These are phyloP conservation scores for Holocentrus rufus DNA, from an alignment of 2,797 vertebrate genomes.

Conservation along the genomic window DNA sequence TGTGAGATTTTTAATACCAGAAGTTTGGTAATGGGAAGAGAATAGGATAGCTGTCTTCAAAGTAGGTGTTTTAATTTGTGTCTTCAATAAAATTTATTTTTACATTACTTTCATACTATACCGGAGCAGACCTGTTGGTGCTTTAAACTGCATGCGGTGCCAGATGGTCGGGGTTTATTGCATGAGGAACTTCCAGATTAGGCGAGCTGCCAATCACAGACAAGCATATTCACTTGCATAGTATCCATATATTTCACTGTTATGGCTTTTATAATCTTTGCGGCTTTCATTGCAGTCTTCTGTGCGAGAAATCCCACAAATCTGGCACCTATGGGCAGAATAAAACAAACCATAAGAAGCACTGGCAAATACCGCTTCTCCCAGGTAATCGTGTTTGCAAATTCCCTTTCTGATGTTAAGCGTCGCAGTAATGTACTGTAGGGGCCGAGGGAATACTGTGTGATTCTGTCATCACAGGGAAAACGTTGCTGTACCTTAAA, in stretches of 20 bases:
- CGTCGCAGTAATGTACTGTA: not conserved
- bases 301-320: not conserved
- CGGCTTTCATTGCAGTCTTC: not conserved
- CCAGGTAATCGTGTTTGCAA: not conserved
- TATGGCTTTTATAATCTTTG: not conserved
- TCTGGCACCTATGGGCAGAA: not conserved
- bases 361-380: constrained; percentile 5
- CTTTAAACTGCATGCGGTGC: not conserved
- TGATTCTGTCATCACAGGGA: not conserved
- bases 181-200: not conserved
- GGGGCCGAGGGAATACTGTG: not conserved
- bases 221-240: constrained; percentile 3
- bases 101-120: no score
- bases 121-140: not conserved
- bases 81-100: no score
- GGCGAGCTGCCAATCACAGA: not conserved
- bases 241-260: not conserved
- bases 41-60: no score
- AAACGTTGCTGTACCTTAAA: constrained; percentile 7
- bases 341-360: not conserved
- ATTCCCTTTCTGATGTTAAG: not conserved
- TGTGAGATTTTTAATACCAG: no score
- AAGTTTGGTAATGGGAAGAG: no score
- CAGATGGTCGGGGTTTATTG: no score
- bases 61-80: no score